Percentiles rank a stretch among this genome's conserved stretches.
phyloP scores from a whole-genome alignment of 1,140 invertebrate species.

The Pentalonia nigronervosa region DNA sequence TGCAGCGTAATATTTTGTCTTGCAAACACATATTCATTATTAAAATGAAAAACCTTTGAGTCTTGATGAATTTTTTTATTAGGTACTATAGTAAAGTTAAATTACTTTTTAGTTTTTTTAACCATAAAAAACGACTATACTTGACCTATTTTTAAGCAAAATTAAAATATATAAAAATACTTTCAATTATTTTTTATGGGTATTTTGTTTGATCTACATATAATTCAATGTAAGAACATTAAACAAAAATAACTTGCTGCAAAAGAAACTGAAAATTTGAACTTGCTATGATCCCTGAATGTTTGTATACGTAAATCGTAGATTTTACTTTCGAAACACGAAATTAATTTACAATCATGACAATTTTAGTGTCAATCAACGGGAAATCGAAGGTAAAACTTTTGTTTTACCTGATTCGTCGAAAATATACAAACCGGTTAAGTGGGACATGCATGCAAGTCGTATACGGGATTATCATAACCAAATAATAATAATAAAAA shows the following conservation, averaged over 20 bases:
- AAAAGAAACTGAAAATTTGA: not conserved
- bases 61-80: not conserved
- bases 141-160: not conserved
- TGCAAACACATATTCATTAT: not conserved
- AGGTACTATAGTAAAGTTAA: not conserved
- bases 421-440: conserved; percentile 29
- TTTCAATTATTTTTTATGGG: not conserved
- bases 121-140: not conserved
- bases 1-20: not conserved
- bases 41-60: not conserved
- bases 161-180: conserved; percentile 4
- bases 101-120: not conserved
- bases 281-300: not conserved
- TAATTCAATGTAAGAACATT: not conserved
- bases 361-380: conserved; percentile 32
- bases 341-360: conserved; percentile 45
- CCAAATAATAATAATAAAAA: conserved; percentile 8
- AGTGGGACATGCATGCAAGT: not conserved
- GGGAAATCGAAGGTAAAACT: conserved; percentile 34
- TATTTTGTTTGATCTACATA: not conserved
- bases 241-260: not conserved
- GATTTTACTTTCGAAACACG: conserved; percentile 17
- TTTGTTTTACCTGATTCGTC: conserved; percentile 27
- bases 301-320: not conserved
- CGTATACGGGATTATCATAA: not conserved